These are phyloP conservation scores for Synanthedon myopaeformis DNA, from an alignment of 2,888 invertebrate species.

Conservation along the genomic window DNA sequence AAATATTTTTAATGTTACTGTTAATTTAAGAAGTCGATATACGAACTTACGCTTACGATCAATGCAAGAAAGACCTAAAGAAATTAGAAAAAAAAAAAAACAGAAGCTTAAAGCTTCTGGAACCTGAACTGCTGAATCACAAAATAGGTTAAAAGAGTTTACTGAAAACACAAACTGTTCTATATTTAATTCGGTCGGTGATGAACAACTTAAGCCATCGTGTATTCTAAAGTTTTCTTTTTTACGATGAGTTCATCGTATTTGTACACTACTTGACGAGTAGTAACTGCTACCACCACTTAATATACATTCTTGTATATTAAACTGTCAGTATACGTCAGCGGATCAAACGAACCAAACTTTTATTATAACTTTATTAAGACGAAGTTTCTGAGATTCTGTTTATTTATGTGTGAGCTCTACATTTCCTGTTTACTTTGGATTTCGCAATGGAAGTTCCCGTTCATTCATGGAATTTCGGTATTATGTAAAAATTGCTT, in stretches of 20 bases:
- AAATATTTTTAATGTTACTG: no score
- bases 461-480: slow-evolving; percentile 7
- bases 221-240: neutral
- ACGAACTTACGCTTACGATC: no score
- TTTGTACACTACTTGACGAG: neutral
- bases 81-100: no score
- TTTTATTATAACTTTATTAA: neutral
- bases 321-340: neutral
- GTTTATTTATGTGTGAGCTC: neutral
- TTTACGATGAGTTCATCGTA: neutral
- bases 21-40: no score
- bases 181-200: neutral
- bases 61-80: no score
- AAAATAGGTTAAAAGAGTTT: neutral
- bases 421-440: neutral
- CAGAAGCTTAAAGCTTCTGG: no score
- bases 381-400: neutral
- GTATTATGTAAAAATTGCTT: neutral
- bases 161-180: neutral
- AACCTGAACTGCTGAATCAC: no score
- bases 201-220: neutral
- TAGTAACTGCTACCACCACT: neutral
- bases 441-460: neutral
- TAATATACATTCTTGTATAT: neutral
- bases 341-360: neutral